phyloP scores from a whole-genome alignment of 2,797 vertebrate species.

The Eulemur mongoz region DNA sequence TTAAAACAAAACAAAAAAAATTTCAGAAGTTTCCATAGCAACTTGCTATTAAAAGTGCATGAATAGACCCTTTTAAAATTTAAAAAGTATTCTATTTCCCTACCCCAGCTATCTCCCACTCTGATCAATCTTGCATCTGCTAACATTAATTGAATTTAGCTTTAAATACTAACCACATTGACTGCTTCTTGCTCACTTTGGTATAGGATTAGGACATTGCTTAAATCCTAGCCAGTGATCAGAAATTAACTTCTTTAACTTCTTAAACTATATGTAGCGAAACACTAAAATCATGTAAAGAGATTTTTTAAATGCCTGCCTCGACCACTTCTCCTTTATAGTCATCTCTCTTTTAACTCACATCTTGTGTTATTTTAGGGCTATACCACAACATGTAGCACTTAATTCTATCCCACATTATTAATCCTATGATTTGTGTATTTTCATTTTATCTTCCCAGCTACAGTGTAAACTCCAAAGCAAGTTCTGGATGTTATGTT shows the following conservation, averaged over 20 bases:
- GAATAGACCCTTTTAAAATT: conserved; percentile 22
- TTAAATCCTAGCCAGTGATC: background rate
- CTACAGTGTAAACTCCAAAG: background rate
- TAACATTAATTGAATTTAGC: conserved; percentile 19
- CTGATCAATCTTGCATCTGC: conserved; percentile 33
- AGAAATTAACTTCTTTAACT: background rate
- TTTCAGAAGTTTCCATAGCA: conserved; percentile 53
- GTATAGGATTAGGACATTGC: background rate
- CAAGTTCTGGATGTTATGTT: background rate
- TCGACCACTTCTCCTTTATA: background rate
- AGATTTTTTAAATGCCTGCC: background rate
- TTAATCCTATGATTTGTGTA: background rate
- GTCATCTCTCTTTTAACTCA: background rate
- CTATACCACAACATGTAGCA: background rate
- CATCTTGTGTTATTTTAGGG: background rate
- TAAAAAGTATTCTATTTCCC: background rate
- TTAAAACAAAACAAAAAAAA: conserved; percentile 23
- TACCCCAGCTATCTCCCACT: background rate
- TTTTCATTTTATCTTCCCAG: background rate
- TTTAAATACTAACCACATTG: background rate
- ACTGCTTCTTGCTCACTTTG: background rate
- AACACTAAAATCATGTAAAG: background rate
- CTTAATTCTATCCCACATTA: background rate
- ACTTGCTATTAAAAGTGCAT: conserved; percentile 29
- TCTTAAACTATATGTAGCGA: background rate